A percentile compares a stretch with the other conserved stretches of the same genome.
Conservation (phyloP, 2,113 vertebrate species). For the Lampris megalopsis region DNA sequence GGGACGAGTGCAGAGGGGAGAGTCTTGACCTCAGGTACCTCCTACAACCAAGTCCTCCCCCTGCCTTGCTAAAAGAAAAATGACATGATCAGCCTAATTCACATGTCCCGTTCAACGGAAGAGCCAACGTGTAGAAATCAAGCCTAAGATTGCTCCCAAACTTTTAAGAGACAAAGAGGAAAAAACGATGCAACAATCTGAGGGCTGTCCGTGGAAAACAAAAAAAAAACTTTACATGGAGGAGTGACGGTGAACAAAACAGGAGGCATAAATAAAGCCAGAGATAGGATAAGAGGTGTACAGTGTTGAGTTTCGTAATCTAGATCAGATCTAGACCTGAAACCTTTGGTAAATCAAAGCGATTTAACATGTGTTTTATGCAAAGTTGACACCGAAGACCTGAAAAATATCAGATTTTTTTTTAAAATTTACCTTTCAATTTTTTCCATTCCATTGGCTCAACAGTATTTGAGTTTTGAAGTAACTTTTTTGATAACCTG, state of each 20-base stretch:
- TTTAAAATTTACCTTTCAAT: background rate
- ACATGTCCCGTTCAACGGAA: background rate
- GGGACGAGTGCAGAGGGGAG: slow-evolving; percentile 82
- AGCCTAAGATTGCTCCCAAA: slow-evolving; percentile 1
- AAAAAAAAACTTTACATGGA: background rate
- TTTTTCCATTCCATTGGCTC: too few relatives aligned
- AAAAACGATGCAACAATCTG: background rate
- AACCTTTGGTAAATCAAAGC: slow-evolving; percentile 45
- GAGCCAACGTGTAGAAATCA: background rate
- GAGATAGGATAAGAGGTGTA: background rate
- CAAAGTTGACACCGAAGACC: background rate
- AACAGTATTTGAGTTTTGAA: too few relatives aligned
- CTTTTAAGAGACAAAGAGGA: background rate
- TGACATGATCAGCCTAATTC: background rate
- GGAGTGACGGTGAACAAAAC: background rate
- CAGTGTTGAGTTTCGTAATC: slow-evolving; percentile 50
- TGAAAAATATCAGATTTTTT: background rate
- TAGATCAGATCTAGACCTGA: slow-evolving; percentile 82
- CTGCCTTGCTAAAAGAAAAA: slow-evolving; percentile 12
- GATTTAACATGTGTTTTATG: background rate
- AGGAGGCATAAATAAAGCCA: background rate
- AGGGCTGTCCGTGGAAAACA: too few relatives aligned
- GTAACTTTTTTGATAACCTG: too few relatives aligned
- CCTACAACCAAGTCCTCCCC: slow-evolving; percentile 31
- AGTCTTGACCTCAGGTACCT: slow-evolving; percentile 65